Evolutionary conservation across 2,113 vertebrate genomes (phyloP).

Genomic region (Forbesichthys agassizii): DNA sequence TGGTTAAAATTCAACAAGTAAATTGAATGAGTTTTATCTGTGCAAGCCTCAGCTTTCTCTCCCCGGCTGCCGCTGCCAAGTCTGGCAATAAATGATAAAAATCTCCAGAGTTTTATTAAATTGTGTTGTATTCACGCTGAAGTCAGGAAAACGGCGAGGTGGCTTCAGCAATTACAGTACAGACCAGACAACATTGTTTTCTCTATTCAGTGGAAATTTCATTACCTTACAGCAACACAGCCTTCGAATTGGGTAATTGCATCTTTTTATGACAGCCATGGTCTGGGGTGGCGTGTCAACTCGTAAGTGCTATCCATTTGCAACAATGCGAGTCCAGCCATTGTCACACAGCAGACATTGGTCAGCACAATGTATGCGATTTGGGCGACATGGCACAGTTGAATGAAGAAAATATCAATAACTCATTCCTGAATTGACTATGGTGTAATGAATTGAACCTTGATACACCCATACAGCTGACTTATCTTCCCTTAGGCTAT

Average conservation of each 20-base stretch:
- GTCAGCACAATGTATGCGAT: slow-evolving; percentile 53
- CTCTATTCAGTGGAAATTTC: slow-evolving; percentile 78
- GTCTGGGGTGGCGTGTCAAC: slow-evolving; percentile 64
- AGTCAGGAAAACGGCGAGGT: slow-evolving; percentile 59
- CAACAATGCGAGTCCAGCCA: slow-evolving; percentile 61
- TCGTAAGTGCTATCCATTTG: slow-evolving; percentile 64
- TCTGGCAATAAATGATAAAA: slow-evolving; percentile 71
- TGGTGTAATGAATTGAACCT: slow-evolving; percentile 56
- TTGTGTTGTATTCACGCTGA: slow-evolving; percentile 64
- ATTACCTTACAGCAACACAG: slow-evolving; percentile 72
- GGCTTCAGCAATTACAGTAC: slow-evolving; percentile 71
- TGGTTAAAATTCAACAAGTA: slow-evolving; percentile 68
- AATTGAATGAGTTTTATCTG: slow-evolving; percentile 66
- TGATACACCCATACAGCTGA: slow-evolving; percentile 51
- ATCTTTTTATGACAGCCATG: slow-evolving; percentile 67
- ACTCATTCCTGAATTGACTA: slow-evolving; percentile 62
- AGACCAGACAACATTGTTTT: slow-evolving; percentile 75
- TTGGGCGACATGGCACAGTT: slow-evolving; percentile 45
- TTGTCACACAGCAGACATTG: slow-evolving; percentile 43
- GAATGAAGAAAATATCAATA: slow-evolving; percentile 52
- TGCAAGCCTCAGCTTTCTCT: slow-evolving; percentile 48
- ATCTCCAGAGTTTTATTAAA: slow-evolving; percentile 77
- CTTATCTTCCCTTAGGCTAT: slow-evolving; percentile 46
- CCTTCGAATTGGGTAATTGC: slow-evolving; percentile 74
- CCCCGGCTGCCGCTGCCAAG: slow-evolving; percentile 48